Evolutionary conservation across 2,888 invertebrate genomes (phyloP), one percentile per base, ranked within the genome.

Genomic region (Acanthosepion lycidas): DNA sequence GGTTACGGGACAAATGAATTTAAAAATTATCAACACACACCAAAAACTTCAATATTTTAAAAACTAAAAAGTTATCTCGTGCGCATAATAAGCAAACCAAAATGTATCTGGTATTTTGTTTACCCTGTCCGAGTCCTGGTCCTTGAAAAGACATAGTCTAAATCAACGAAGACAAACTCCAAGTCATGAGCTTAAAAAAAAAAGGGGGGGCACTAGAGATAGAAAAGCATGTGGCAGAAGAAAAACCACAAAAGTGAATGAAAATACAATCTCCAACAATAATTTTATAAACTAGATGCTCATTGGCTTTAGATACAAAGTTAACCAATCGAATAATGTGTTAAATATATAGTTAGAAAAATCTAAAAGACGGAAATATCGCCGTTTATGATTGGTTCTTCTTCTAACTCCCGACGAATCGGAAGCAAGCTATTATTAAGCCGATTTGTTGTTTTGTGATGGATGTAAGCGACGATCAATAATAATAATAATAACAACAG

Each of bases 401-500:
- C 15, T 23, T 64, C 93, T n/a, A 93, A 94, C 92, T 94, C 94
- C 0, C 94, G 94, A 94, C 94, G 93, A 95, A 64, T 94, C 94
- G 48, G 94, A 91, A 15, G 55, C 42, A 51, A 94, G 64, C 9
- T 95, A 91, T 92, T 94, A 95, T 94, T 94, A 93, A 92, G 94
- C 94, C 93, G 94, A 94, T 94, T 94, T 48, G 93, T 94, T 28
- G 92, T 94, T 93, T 95, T 51, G 92, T 92, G 49, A 51, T 92
- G 49, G 92, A 92, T 28, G 93, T 12, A 28, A 53, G 28, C 53
- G 53, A 93, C 51, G 51, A 93, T 53, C 53, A 93, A 93, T 93
- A 78, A 78, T 48, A 95, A 96, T 55, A 96, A 96, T 48, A 95
- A 95, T 92, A 91, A 91, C 91, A 49, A 92, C 48, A 49, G 28